These are phyloP conservation scores for Beroe forskalii DNA, from an alignment of 37 sponge, comb jelly and placozoan genomes.

Conservation along the genomic window DNA sequence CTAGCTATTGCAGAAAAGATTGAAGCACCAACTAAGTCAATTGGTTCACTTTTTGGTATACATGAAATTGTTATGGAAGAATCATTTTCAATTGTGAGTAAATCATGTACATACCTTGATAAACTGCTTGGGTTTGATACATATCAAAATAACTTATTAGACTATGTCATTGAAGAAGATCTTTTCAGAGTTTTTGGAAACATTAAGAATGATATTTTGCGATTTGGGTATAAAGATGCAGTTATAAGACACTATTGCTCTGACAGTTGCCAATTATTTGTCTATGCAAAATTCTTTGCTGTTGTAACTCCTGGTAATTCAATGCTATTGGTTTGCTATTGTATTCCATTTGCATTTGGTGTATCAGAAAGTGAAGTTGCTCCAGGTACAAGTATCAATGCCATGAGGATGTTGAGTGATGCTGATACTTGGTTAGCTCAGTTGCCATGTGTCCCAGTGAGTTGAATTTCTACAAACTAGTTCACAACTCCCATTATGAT, in stretches of 20 bases:
- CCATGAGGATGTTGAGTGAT: constrained; percentile 16
- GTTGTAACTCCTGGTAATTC: neutral
- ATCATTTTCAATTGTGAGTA: neutral
- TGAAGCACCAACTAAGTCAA: neutral
- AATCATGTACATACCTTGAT: neutral
- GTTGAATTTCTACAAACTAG: too few relatives aligned
- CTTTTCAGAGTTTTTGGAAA: constrained; percentile 37
- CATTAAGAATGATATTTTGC: constrained; percentile 3
- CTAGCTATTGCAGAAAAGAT: constrained; percentile 17
- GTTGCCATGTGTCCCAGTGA: neutral
- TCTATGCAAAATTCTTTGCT: neutral
- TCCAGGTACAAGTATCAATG: neutral
- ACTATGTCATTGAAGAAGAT: constrained; percentile 60
- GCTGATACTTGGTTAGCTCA: constrained; percentile 33
- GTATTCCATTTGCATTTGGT: constrained; percentile 42
- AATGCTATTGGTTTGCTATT: neutral
- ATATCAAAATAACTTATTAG: constrained; percentile 1
- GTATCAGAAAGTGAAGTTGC: neutral
- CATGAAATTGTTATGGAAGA: constrained; percentile 45
- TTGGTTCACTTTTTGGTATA: neutral
- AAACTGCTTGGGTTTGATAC: constrained; percentile 20
- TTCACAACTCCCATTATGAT: too few relatives aligned
- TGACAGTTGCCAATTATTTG: constrained; percentile 26
- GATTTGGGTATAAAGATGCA: constrained; percentile 13
- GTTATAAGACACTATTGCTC: constrained; percentile 29